Conservation (phyloP, 2,797 vertebrate species). For the Enteromius argenteus region DNA sequence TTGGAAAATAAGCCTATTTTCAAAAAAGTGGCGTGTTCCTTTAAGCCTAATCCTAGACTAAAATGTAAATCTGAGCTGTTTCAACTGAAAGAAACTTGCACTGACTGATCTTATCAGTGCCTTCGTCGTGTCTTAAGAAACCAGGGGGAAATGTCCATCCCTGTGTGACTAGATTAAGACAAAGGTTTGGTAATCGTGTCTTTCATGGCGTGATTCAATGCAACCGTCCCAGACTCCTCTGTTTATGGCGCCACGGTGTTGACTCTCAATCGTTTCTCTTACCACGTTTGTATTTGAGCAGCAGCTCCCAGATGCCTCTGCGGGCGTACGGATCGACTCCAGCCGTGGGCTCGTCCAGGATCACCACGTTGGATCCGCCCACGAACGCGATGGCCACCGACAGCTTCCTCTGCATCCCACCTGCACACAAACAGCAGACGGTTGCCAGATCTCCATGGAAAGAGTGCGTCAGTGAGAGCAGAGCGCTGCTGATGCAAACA, state of each 20-base stretch:
- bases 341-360: conserved; percentile 96
- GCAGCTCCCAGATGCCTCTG: conserved; percentile 96
- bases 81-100: too few relatives aligned
- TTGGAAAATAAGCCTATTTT: too few relatives aligned
- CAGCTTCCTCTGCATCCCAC: conserved; percentile 98
- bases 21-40: too few relatives aligned
- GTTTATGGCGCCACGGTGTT: background rate
- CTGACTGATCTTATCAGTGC: too few relatives aligned
- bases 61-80: too few relatives aligned
- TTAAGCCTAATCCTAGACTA: too few relatives aligned
- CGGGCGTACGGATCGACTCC: conserved; percentile 98
- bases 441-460: background rate
- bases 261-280: background rate
- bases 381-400: conserved; percentile 97
- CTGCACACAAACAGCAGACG: conserved; percentile 67
- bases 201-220: background rate
- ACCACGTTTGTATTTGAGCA: conserved; percentile 96
- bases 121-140: too few relatives aligned
- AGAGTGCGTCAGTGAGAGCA: background rate
- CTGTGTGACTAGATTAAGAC: too few relatives aligned
- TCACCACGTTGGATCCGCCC: conserved; percentile 94
- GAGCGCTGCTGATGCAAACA: conserved; percentile 12
- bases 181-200: too few relatives aligned
- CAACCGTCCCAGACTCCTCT: background rate
- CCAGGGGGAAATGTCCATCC: too few relatives aligned